Evolutionary conservation across 1,140 invertebrate species (phyloP).

Genomic region (Drosophila punjabiensis): DNA sequence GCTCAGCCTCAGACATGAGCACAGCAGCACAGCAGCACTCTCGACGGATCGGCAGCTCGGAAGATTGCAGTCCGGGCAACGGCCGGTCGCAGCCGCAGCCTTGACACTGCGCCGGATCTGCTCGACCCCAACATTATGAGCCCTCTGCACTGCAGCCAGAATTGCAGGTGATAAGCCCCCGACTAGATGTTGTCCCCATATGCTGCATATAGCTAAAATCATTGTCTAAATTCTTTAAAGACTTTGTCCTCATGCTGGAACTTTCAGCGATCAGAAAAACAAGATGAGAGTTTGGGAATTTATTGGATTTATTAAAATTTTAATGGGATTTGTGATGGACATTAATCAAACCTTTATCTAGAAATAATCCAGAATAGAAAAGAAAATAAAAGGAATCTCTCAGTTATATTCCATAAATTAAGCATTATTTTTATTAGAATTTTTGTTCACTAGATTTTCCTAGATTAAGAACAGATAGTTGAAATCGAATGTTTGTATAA

Average conservation of each 20-base stretch:
- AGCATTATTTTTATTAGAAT: too few relatives aligned
- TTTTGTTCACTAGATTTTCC: too few relatives aligned
- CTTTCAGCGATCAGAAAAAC: not conserved
- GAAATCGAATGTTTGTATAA: not conserved
- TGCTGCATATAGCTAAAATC: constrained; percentile 17
- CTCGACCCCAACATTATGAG: constrained; percentile 36
- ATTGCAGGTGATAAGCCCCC: constrained; percentile 40
- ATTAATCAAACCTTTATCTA: not conserved
- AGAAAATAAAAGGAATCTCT: not conserved
- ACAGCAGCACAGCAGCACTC: not conserved
- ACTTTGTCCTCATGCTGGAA: not conserved
- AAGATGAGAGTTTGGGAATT: not conserved
- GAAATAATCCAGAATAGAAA: too few relatives aligned
- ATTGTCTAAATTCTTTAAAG: constrained; percentile 21
- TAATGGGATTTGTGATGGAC: not conserved
- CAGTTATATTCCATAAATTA: not conserved
- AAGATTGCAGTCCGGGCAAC: constrained; percentile 37
- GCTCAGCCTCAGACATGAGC: not conserved
- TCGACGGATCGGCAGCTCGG: not conserved
- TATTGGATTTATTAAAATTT: not conserved
- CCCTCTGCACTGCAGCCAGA: constrained; percentile 13
- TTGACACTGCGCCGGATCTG: constrained; percentile 71
- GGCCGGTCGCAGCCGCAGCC: constrained; percentile 48
- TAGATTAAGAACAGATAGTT: too few relatives aligned
- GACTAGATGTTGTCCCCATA: constrained; percentile 3